phyloP scores from a whole-genome alignment of 1,140 invertebrate species.

The Hyphantria cunea region DNA sequence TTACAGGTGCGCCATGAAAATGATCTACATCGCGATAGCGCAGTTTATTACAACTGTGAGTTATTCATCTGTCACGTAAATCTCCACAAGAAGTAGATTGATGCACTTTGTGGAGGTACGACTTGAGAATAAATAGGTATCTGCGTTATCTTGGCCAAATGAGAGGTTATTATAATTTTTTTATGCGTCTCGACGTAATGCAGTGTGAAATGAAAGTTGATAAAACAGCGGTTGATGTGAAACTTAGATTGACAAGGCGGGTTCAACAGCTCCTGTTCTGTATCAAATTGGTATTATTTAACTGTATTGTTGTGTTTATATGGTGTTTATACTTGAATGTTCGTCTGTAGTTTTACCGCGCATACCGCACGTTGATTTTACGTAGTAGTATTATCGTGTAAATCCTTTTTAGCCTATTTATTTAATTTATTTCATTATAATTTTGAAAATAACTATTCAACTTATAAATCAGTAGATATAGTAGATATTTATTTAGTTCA shows the following conservation, averaged over 20 bases:
- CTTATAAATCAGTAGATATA: no score
- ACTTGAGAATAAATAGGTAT: background rate
- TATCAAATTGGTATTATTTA: slow-evolving; percentile 6
- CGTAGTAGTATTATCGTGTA: no score
- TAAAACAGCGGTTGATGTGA: slow-evolving; percentile 8
- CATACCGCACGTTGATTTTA: background rate
- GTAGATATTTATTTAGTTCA: background rate
- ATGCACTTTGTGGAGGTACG: slow-evolving; percentile 10
- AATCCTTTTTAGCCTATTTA: no score
- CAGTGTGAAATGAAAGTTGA: slow-evolving; percentile 50
- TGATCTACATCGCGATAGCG: slow-evolving; percentile 45
- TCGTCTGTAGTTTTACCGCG: no score
- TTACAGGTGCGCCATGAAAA: slow-evolving; percentile 57
- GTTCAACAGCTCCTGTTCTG: slow-evolving; percentile 3
- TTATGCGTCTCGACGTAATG: slow-evolving; percentile 34
- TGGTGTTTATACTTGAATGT: background rate
- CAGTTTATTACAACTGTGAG: slow-evolving; percentile 46
- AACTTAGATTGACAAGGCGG: slow-evolving; percentile 8
- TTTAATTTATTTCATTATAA: no score
- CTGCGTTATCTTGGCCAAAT: slow-evolving; percentile 22
- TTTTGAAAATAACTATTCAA: no score
- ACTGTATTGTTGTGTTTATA: background rate
- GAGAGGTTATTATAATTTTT: slow-evolving; percentile 41
- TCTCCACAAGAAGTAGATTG: slow-evolving; percentile 38
- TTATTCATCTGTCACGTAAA: slow-evolving; percentile 39